Base-by-base conservation (phyloP, 2,113 vertebrate species). In the Myotis davidii region DNA sequence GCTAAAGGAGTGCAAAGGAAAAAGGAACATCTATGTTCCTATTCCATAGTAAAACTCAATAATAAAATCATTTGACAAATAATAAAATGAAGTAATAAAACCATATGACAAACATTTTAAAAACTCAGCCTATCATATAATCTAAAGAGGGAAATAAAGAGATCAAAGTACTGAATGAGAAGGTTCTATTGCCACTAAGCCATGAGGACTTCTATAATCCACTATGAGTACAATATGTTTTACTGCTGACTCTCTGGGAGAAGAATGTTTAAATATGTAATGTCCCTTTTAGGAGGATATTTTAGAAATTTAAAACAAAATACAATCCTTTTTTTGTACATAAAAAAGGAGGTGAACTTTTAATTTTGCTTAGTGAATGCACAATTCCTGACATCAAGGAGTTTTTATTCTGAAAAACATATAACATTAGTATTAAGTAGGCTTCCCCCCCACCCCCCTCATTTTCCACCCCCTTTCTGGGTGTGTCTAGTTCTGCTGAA, bases 371-470 rank as follows among this genome's bases (percentile, higher is more conserved):
- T 70, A n/a, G 32, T 34, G 9, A 96, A 94, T 85, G 25, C 21
- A 67, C 61, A 54, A 92, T 54, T 32, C 45, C 84, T 88, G 65
- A 65, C 34, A 52, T 84, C 64, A 39, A 84, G 18, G 72, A 88
- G n/a, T 54, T 88, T 92, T 90, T 89, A 76, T 87, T 93, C 70
- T 94, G 73, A 79, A 86, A 90, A 81, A 74, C 54, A 74, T 1
- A 67, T 9, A 5, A 42, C 12, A 79, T 6, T 32, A 56, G 1
- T 54, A 69, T 79, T 70, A 79, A 42, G n/a, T 8, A 14, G 23
- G 37, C 59, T 13, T 65, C n/a, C 21, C 9, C 89, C 9, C 72
- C 11, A 82, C 8, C 56, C 11, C n/a, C 6, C 56, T 45, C 3
- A 34, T 7, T 74, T 20, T 5, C 48, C 48, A 32, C 42, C 9